Percentiles rank a stretch among this genome's conserved stretches.
phyloP scores from a whole-genome alignment of 2,888 invertebrate species.

The Dichetophora obliterata region DNA sequence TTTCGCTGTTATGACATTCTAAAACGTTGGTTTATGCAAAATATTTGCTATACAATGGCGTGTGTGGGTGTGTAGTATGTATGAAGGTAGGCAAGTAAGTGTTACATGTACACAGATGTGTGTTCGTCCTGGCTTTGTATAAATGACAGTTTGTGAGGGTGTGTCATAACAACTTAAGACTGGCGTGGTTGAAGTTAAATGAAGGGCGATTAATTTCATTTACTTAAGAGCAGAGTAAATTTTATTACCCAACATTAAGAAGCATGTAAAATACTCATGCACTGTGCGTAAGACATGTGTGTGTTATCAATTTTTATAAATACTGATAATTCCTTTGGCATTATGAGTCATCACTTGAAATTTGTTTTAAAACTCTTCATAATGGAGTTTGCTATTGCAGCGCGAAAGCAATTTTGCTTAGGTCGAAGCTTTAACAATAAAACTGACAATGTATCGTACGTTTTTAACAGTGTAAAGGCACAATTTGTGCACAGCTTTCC shows the following conservation, averaged over 20 bases:
- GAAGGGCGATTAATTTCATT: conserved; percentile 37
- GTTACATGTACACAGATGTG: not conserved
- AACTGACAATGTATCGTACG: no score
- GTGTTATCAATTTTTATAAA: no score
- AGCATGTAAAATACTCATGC: not conserved
- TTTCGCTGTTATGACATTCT: conserved; percentile 26
- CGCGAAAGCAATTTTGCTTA: no score
- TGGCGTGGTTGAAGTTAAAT: conserved; percentile 27
- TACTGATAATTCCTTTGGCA: no score
- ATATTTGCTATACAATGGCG: conserved; percentile 9
- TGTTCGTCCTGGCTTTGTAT: conserved; percentile 35
- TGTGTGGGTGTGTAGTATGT: not conserved
- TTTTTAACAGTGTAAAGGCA: not conserved
- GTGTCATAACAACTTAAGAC: conserved; percentile 23
- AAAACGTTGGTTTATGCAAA: conserved; percentile 25
- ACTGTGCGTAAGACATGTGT: not conserved
- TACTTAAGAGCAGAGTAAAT: conserved; percentile 24
- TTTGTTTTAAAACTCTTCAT: no score
- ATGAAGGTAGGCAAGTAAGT: not conserved
- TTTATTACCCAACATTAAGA: not conserved
- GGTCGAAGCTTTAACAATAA: no score
- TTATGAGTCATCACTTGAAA: no score
- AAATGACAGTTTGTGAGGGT: not conserved
- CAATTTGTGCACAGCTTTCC: not conserved
- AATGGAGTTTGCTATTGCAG: no score